phyloP scores from a whole-genome alignment of 2,113 vertebrate genomes.

The Baryphthengus martii region DNA sequence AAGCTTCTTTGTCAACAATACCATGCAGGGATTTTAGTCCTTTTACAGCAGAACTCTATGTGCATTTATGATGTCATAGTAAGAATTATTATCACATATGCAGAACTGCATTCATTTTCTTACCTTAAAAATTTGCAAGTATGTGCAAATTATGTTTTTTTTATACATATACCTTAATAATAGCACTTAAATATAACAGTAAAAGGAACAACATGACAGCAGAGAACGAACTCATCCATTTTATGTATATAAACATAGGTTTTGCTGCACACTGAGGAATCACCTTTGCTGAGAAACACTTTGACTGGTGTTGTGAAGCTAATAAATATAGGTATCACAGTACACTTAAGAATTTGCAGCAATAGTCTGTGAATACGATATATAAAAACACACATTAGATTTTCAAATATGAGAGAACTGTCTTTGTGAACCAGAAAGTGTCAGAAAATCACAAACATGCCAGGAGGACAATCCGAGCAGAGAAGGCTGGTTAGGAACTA shows the following conservation, averaged over 20 bases:
- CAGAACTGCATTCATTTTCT: neutral
- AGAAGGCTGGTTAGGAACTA: constrained; percentile 44
- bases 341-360: neutral
- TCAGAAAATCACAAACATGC: constrained; percentile 9
- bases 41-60: neutral
- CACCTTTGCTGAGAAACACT: neutral
- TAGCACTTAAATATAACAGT: neutral
- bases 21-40: neutral
- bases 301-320: neutral
- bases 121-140: neutral
- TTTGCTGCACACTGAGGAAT: neutral
- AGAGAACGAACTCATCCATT: neutral
- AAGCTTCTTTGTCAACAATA: neutral
- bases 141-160: neutral
- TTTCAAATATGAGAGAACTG: constrained; percentile 18
- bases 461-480: constrained; percentile 2
- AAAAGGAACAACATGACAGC: neutral
- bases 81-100: neutral
- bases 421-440: neutral
- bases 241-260: neutral
- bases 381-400: neutral
- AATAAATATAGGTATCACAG: neutral
- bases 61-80: neutral
- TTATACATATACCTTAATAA: neutral
- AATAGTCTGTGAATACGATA: neutral